Conservation (phyloP, 2,113 vertebrate species). For the Ictalurus punctatus region DNA sequence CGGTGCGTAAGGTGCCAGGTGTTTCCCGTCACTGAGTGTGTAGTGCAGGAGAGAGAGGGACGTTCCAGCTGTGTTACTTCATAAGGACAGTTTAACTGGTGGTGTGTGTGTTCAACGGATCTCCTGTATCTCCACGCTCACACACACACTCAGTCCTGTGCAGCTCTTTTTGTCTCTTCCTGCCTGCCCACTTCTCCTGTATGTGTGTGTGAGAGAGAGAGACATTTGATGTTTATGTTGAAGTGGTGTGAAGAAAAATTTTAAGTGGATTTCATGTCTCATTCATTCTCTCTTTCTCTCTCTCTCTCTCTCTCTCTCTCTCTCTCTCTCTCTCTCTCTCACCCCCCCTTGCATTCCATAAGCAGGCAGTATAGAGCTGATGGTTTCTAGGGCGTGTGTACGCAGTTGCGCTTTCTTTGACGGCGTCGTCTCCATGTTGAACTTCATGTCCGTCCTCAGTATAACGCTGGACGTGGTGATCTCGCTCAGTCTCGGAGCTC, state of each 20-base stretch:
- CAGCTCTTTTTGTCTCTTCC: background rate
- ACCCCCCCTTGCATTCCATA: conserved; percentile 54
- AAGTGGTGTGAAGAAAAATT: background rate
- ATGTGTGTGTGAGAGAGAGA: background rate
- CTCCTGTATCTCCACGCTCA: background rate
- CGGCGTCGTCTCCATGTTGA: background rate
- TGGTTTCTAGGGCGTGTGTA: conserved; percentile 65
- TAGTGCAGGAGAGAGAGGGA: conserved; percentile 10
- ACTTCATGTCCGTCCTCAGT: background rate
- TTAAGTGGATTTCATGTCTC: background rate
- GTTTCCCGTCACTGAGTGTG: conserved; percentile 1
- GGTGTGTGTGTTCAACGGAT: background rate
- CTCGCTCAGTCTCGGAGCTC: background rate
- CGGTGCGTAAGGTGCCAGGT: conserved; percentile 25
- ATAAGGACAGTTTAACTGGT: background rate
- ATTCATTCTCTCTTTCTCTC: background rate
- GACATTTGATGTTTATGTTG: background rate
- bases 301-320: background rate
- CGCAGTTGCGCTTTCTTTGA: conserved; percentile 32
- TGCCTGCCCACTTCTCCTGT: background rate
- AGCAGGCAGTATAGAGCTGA: conserved; percentile 55
- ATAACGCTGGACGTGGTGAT: background rate
- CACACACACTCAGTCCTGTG: background rate
- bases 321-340: background rate
- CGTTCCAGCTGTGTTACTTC: conserved; percentile 27